A percentile compares a stretch with the other conserved stretches of the same genome.
Evolutionary conservation across 2,113 vertebrate genomes (phyloP).

Genomic region (Eleginops maclovinus): DNA sequence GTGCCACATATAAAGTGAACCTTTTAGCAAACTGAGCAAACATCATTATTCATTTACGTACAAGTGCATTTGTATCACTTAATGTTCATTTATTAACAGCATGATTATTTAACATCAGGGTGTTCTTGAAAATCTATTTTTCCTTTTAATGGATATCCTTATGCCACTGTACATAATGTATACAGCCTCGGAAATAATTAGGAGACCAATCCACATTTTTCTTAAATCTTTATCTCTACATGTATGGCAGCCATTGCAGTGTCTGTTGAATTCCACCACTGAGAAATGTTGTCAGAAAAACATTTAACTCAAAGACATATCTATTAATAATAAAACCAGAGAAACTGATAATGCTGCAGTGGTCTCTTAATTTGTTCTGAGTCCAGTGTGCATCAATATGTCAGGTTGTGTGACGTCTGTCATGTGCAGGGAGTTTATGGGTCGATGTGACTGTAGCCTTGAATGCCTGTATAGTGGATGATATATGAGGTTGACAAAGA

Average conservation of each 20-base stretch:
- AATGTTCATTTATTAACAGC: neutral
- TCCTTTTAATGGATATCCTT: neutral
- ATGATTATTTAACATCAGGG: neutral
- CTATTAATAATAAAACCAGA: too few relatives aligned
- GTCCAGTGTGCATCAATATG: slow-evolving; percentile 25
- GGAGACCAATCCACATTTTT: too few relatives aligned
- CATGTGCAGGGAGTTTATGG: slow-evolving; percentile 27
- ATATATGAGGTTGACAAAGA: slow-evolving; percentile 27
- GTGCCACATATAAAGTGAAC: neutral
- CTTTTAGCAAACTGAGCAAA: slow-evolving; percentile 7
- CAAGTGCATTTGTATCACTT: slow-evolving; percentile 12
- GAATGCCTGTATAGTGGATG: slow-evolving; percentile 33
- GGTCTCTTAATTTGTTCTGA: too few relatives aligned
- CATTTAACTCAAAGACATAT: too few relatives aligned
- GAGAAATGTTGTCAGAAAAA: too few relatives aligned
- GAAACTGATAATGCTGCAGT: too few relatives aligned
- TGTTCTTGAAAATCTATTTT: neutral
- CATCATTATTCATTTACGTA: slow-evolving; percentile 21
- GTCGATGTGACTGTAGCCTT: slow-evolving; percentile 42
- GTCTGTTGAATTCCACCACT: too few relatives aligned
- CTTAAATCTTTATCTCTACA: too few relatives aligned
- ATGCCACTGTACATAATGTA: neutral
- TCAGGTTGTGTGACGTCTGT: slow-evolving; percentile 8
- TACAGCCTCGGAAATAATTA: too few relatives aligned
- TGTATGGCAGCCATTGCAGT: too few relatives aligned